phyloP scores from a whole-genome alignment of 2,888 invertebrate species.

The Syritta pipiens region DNA sequence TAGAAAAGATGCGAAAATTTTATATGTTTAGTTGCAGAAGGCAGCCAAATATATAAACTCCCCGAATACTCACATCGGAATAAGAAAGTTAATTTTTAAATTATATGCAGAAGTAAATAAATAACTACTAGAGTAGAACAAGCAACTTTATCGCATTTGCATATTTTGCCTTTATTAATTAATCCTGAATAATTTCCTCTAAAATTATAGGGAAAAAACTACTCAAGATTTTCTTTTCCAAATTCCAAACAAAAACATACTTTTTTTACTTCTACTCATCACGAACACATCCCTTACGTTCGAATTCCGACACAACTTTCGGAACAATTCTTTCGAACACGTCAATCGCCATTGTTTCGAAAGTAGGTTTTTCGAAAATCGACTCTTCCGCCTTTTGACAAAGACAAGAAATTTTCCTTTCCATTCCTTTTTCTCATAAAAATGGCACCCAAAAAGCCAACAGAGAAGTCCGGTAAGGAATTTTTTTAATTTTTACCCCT shows the following conservation, averaged over 20 bases:
- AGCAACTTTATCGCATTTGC: too few relatives aligned
- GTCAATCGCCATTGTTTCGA: constrained; percentile 67
- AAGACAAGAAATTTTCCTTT: constrained; percentile 75
- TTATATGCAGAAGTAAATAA: too few relatives aligned
- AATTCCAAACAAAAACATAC: not conserved
- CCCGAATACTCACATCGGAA: too few relatives aligned
- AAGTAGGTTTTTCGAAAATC: constrained; percentile 69
- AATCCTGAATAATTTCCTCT: too few relatives aligned
- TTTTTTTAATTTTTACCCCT: constrained; percentile 72
- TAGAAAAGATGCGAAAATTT: too few relatives aligned
- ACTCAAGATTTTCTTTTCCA: not conserved
- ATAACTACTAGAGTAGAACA: too few relatives aligned
- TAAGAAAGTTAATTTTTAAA: too few relatives aligned
- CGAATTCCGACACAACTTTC: not conserved
- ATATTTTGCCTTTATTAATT: too few relatives aligned
- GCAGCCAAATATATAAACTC: too few relatives aligned
- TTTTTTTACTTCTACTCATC: not conserved
- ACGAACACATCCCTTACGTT: constrained; percentile 9
- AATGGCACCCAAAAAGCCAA: constrained; percentile 94
- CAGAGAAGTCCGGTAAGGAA: constrained; percentile 90
- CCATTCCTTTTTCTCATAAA: constrained; percentile 80
- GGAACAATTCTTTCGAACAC: constrained; percentile 27
- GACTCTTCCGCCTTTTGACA: constrained; percentile 72
- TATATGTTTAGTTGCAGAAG: too few relatives aligned
- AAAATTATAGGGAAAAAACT: too few relatives aligned